Evolutionary conservation across 2,113 vertebrate genomes (phyloP).

Genomic region (Zosterops borbonicus): DNA sequence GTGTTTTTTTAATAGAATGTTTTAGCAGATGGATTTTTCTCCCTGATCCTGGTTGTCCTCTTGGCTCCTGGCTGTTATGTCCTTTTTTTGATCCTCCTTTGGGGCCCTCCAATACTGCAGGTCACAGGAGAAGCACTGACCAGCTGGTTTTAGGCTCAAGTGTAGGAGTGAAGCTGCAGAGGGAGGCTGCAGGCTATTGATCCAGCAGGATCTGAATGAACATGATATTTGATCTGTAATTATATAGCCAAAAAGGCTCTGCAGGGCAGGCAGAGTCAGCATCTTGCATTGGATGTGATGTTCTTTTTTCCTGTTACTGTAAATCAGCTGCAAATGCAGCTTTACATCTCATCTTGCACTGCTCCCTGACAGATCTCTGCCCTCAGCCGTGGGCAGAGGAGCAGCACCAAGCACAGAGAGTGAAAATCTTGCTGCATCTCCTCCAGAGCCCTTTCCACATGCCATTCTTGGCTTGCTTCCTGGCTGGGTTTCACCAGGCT

Average conservation of each 20-base stretch:
- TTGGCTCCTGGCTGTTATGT: background rate
- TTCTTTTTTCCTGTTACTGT: background rate
- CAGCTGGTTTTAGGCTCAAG: background rate
- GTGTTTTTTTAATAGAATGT: background rate
- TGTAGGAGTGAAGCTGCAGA: background rate
- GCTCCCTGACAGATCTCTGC: background rate
- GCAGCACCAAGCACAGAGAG: background rate
- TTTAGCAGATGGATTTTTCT: slow-evolving; percentile 24
- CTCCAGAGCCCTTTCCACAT: background rate
- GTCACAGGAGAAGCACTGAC: background rate
- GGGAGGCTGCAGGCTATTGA: background rate
- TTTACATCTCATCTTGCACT: background rate
- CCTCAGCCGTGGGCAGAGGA: background rate
- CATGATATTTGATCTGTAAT: slow-evolving; percentile 39
- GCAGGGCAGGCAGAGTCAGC: slow-evolving; percentile 20
- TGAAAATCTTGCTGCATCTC: background rate
- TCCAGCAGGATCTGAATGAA: slow-evolving; percentile 10
- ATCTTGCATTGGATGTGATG: background rate
- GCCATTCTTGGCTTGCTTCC: background rate
- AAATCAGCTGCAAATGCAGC: background rate
- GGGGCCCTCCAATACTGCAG: background rate
- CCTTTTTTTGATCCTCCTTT: background rate
- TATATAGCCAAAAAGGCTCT: background rate
- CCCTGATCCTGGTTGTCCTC: background rate
- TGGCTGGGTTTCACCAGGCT: background rate